A percentile compares a stretch with the other conserved stretches of the same genome.
phyloP scores from a whole-genome alignment of 1,140 invertebrate genomes.

The Planococcus citri region DNA sequence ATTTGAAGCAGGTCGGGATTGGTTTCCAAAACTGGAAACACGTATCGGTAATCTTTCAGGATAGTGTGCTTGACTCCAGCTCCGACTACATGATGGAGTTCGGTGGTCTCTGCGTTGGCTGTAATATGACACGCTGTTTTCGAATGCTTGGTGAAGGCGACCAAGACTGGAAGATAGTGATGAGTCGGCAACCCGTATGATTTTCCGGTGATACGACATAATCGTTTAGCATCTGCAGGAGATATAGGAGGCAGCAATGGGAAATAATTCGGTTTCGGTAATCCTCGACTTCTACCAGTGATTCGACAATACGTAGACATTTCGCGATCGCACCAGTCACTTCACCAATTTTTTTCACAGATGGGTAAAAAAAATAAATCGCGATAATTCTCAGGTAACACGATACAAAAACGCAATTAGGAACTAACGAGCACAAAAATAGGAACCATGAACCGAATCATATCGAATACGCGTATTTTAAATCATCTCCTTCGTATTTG shows the following conservation, averaged over 20 bases:
- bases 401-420: background rate
- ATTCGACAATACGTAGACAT: slow-evolving; percentile 56
- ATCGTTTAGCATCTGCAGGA: slow-evolving; percentile 61
- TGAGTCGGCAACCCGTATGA: slow-evolving; percentile 59
- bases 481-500: too few species aligned
- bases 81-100: slow-evolving; percentile 43
- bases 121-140: slow-evolving; percentile 49
- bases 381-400: background rate
- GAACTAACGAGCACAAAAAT: background rate
- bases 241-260: slow-evolving; percentile 66
- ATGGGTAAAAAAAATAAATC: background rate
- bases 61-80: slow-evolving; percentile 40
- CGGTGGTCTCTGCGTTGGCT: slow-evolving; percentile 42
- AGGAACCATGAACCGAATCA: background rate
- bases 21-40: slow-evolving; percentile 54
- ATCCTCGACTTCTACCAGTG: slow-evolving; percentile 60
- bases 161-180: slow-evolving; percentile 62
- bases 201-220: slow-evolving; percentile 68
- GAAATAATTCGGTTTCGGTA: slow-evolving; percentile 71
- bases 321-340: slow-evolving; percentile 15
- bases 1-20: slow-evolving; percentile 48
- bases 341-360: background rate
- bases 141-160: slow-evolving; percentile 38
- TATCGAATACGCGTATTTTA: too few species aligned
- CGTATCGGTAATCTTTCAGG: slow-evolving; percentile 56